Evolutionary conservation across 2,113 vertebrate genomes (phyloP).

Genomic region (Corythornis vintsioides): DNA sequence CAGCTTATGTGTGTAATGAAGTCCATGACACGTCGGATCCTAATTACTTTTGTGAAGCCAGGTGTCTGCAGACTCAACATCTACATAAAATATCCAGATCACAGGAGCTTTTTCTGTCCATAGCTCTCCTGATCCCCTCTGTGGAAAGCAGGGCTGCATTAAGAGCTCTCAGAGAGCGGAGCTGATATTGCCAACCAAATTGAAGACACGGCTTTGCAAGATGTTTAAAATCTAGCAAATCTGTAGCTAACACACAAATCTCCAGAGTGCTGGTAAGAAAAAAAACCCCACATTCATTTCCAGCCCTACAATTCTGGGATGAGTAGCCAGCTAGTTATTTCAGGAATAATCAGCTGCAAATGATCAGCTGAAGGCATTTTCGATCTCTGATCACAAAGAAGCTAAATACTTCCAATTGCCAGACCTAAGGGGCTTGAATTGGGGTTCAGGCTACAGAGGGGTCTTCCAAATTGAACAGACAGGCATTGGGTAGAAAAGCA

Average conservation of each 20-base stretch:
- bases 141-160: not conserved
- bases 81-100: not conserved
- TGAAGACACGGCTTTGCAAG: conserved; percentile 4
- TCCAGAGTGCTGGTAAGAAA: not conserved
- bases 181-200: not conserved
- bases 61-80: not conserved
- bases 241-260: not conserved
- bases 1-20: not conserved
- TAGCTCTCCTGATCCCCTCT: not conserved
- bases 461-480: not conserved
- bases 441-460: not conserved
- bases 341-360: not conserved
- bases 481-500: not conserved
- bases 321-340: not conserved
- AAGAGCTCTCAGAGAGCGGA: conserved; percentile 3
- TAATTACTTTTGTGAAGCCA: conserved; percentile 22
- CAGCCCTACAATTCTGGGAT: not conserved
- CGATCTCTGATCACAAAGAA: not conserved
- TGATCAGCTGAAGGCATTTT: not conserved
- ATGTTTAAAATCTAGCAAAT: conserved; percentile 30
- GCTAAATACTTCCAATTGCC: not conserved
- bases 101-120: not conserved
- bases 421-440: not conserved
- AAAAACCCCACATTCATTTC: not conserved
- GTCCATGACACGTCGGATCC: not conserved